Base-by-base conservation (phyloP, 2,113 vertebrate species). In the Nanger granti region DNA sequence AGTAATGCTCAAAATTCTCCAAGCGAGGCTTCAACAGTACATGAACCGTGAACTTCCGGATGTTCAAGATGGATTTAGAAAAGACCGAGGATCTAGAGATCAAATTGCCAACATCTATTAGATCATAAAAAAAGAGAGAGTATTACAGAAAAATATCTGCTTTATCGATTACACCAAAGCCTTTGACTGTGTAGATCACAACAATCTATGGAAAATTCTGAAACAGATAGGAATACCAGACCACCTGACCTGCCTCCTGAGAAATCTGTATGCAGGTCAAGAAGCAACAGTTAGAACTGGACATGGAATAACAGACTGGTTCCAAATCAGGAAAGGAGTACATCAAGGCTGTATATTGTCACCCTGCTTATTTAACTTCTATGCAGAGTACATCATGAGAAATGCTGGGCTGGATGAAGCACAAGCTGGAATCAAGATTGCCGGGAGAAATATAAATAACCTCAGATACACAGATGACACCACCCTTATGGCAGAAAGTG, bases 1-100 rank as follows among this genome's bases (percentile, higher is more conserved):
- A 73, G n/a, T 73, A 24, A 73, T 73, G 69, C 69, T 73, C 69
- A 41, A 20, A 24, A 24, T 73, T 73, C n/a, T 73, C 69, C 69
- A 73, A 73, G 69, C 9, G 2, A 24, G 20, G 69, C n/a, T 24
- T 73, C n/a, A 73, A 41, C 69, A 41, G 20, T 41, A 41, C 10
- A 6, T 73, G 69, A 73, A 73, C n/a, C 0, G 0, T 73, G 69
- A 41, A 41, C 20, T 73, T 73, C 69, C 0, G 0, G 69, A 41
- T 73, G n/a, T 73, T 41, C 69, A 73, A 73, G 22, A 1, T 73
- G 10, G 69, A 24, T 37, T 73, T 73, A 73, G 69, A 73, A 41
- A 73, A 41, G 20, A n/a, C n/a, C 41, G n/a, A 73, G 20, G n/a
- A 73, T 24, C 69, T 41, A 41, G 10, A 73, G 20, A 73, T 73